These are phyloP conservation scores for Chaenocephalus aceratus DNA, from an alignment of 2,113 vertebrate genomes.

Conservation along the genomic window DNA sequence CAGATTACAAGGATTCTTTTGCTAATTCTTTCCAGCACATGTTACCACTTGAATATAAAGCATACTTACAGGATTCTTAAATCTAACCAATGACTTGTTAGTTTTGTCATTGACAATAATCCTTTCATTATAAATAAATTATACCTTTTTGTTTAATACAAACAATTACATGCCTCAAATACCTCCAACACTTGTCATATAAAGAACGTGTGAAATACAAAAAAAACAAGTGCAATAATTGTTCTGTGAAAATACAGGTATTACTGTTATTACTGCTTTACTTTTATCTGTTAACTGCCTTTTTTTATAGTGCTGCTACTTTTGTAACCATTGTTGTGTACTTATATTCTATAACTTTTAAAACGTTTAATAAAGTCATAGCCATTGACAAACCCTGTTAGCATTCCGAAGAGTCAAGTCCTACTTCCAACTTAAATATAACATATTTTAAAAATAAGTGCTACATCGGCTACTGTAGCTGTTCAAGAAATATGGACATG, in stretches of 20 bases:
- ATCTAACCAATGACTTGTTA: background rate
- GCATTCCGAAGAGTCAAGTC: background rate
- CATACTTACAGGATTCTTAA: background rate
- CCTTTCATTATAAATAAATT: background rate
- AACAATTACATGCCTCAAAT: background rate
- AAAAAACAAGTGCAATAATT: too few species aligned
- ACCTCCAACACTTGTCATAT: too few species aligned
- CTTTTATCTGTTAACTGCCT: background rate
- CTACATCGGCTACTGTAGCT: background rate
- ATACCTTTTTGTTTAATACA: background rate
- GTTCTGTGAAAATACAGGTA: too few species aligned
- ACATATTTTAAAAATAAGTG: background rate
- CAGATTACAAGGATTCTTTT: too few species aligned
- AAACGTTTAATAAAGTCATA: background rate
- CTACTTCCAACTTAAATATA: background rate
- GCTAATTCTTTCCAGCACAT: background rate
- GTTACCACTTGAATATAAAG: background rate
- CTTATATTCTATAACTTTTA: too few species aligned
- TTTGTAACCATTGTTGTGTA: too few species aligned
- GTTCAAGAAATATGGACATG: background rate
- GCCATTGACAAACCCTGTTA: background rate
- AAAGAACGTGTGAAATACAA: too few species aligned
- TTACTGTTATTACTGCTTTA: too few species aligned
- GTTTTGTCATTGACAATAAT: background rate
- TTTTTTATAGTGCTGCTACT: background rate